Evolutionary conservation across 2,888 invertebrate genomes (phyloP), one percentile per base, ranked within the genome.

Genomic region (Phaonia tiefii): DNA sequence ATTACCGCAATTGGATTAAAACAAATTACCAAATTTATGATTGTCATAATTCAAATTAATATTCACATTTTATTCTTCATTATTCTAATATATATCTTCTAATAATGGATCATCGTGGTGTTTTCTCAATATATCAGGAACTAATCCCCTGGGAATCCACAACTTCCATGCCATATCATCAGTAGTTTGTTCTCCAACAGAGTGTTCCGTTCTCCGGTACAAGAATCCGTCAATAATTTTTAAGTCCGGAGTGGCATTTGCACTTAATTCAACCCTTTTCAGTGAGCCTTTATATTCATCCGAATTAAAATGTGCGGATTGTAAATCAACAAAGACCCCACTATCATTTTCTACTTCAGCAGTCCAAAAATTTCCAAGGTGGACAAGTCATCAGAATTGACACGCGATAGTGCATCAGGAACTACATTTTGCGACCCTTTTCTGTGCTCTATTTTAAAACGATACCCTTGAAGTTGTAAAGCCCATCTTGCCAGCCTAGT

Each of bases 401-500:
- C 46, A 13, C 75, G 39, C 10, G 76, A 76, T n/a, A 76, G 51
- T 3, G 76, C 26, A 54, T 76, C 75, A 4, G 74, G 71, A 10
- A 79, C 65, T 15, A 79, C 37, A 42, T 79, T 74, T 11, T 49
- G 71, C 2, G 15, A 31, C 11, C 69, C 69, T 7, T 26, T n/a
- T n/a, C n/a, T n/a, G n/a, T n/a, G n/a, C n/a, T n/a, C n/a, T n/a
- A n/a, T n/a, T n/a, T n/a, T n/a, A n/a, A n/a, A n/a, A n/a, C n/a
- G n/a, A n/a, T n/a, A n/a, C n/a, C n/a, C n/a, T n/a, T n/a, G n/a
- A n/a, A 79, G 54, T 26, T 78, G 73, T 10, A 78, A 42, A 51
- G 73, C 39, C 73, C 78, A 73, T n/a, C 78, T 42, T 11, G 70
- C 75, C 42, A 79, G 37, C 25, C 79, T 25, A 1, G 46, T 46